Base-by-base conservation (phyloP, 2,888 invertebrate genomes). In the Drosophila nigricruria region DNA sequence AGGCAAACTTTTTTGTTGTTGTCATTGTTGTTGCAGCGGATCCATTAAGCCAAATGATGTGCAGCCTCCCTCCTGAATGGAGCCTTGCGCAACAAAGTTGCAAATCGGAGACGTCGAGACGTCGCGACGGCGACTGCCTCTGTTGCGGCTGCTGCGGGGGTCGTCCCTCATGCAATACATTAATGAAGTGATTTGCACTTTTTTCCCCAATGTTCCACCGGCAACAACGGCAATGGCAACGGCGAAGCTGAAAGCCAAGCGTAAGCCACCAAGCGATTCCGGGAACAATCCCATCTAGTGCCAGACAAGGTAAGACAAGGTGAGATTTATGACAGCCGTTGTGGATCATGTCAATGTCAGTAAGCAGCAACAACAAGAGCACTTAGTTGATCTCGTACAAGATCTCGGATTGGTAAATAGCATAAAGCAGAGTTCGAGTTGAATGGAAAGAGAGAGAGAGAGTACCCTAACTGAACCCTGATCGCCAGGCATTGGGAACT, bases 151-250 rank as follows among this genome's bases (percentile, higher is more conserved):
- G 30, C 56, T 59, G 43, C 40, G 30, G 61, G 40, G 12, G 43
- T 49, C 38, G 50, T 32, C 20, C 38, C 52, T 52, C 32, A 34
- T 38, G 78, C 76, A 70, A 59, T 73, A 64, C 84, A 74, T 82
- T 88, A 85, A 85, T 85, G 86, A 85, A 85, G 86, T 88, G 86
- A 85, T 88, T 85, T 88, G 84, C 84, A 79, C 77, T 68, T 88
- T 84, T 65, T 64, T 30, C 30, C 23, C 42, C 20, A n/a, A n/a
- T 25, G 16, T 23, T 34, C n/a, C 20, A 83, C 78, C 83, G 79
- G 61, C 61, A 57, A 14, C 43, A 43, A 43, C 34, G 34, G 34
- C 30, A 8, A 30, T 6, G 30, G 32, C 64, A 65, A 50, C 49
- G 27, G 34, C 30, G 45, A 16, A 16, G 34, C 52, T 23, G 5